phyloP scores from a whole-genome alignment of 37 sponge, comb jelly and placozoan species.

The Cladorhizidae sp. region DNA sequence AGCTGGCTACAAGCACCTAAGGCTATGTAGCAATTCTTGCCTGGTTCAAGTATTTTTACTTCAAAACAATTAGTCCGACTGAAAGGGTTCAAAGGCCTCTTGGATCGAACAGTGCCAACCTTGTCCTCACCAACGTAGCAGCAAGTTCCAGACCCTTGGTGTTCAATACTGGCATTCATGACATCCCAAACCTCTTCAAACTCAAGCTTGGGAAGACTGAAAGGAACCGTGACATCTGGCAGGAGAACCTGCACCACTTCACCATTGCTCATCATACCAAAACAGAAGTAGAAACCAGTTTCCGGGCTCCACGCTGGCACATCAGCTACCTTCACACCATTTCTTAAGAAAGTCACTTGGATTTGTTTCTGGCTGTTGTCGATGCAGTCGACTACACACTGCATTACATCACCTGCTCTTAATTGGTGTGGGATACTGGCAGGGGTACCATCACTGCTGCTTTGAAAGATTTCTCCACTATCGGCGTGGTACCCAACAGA shows the following conservation, averaged over 20 bases:
- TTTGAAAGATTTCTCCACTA: constrained; percentile 50
- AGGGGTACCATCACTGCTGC: constrained; percentile 16
- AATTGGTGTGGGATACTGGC: constrained; percentile 13
- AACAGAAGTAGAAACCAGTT: constrained; percentile 48
- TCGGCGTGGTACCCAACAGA: constrained; percentile 83
- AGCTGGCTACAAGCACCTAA: constrained; percentile 53
- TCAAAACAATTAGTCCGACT: constrained; percentile 37
- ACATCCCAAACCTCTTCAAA: constrained; percentile 52
- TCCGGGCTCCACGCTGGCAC: constrained; percentile 39
- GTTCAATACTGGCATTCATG: constrained; percentile 14
- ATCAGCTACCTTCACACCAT: constrained; percentile 28
- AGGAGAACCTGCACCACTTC: constrained; percentile 49
- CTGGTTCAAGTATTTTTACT: constrained; percentile 58
- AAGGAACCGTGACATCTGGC: constrained; percentile 22
- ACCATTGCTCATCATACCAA: constrained; percentile 70
- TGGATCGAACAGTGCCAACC: constrained; percentile 63
- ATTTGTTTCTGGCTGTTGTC: constrained; percentile 46
- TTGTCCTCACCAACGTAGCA: constrained; percentile 13
- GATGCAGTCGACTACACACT: constrained; percentile 37
- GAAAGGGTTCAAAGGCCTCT: constrained; percentile 38
- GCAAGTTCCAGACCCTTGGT: constrained; percentile 38
- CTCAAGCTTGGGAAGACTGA: neutral
- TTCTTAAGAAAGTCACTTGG: constrained; percentile 51
- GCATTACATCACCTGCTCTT: constrained; percentile 41
- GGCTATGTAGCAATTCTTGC: constrained; percentile 58